Conservation (phyloP, 2,113 vertebrate species). For the Chrysochloris asiatica region DNA sequence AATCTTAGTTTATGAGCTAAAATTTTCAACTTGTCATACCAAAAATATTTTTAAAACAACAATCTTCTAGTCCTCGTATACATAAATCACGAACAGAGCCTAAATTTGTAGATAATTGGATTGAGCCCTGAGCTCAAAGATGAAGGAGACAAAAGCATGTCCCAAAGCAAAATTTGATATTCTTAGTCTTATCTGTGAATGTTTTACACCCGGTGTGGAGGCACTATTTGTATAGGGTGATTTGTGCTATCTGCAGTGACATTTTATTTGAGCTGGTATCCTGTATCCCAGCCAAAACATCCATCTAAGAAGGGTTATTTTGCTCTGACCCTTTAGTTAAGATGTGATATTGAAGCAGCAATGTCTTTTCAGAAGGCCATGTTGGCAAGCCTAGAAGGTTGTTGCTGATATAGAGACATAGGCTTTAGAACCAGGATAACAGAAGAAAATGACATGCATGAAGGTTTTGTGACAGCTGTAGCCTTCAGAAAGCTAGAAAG, state of each 20-base stretch:
- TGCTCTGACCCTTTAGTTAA: constrained; percentile 70
- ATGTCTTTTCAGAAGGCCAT: constrained; percentile 60
- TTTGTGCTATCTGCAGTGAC: constrained; percentile 83
- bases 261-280: constrained; percentile 83
- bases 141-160: constrained; percentile 85
- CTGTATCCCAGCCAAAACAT: constrained; percentile 80
- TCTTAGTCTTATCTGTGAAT: constrained; percentile 86
- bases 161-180: constrained; percentile 83
- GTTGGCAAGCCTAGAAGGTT: constrained; percentile 70
- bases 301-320: constrained; percentile 21
- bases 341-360: constrained; percentile 61
- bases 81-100: constrained; percentile 81
- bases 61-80: constrained; percentile 76
- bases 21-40: constrained; percentile 81
- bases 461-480: constrained; percentile 61
- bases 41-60: constrained; percentile 79
- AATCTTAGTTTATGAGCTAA: constrained; percentile 82
- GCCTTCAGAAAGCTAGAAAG: constrained; percentile 37
- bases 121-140: constrained; percentile 85
- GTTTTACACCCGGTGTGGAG: constrained; percentile 84
- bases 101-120: constrained; percentile 87
- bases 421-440: constrained; percentile 71
- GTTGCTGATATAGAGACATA: constrained; percentile 47
- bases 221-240: constrained; percentile 83
- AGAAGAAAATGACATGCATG: constrained; percentile 57